Evolutionary conservation across 2,888 invertebrate genomes (phyloP), one percentile per base, ranked within the genome.

Genomic region (Charanyca ferruginea): DNA sequence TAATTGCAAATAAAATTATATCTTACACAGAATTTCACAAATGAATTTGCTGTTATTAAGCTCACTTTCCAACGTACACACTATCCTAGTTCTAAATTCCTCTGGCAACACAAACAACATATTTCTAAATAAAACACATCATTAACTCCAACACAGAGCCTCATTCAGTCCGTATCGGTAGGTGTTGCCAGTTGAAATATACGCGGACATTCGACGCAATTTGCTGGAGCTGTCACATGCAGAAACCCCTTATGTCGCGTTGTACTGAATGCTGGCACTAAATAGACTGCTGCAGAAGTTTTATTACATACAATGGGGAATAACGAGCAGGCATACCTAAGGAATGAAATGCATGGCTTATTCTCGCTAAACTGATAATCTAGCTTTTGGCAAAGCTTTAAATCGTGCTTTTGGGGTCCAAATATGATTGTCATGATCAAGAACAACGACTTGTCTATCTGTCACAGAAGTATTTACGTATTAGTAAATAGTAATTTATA

Each of bases 151-250:
- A 25, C 32, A 47, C 18, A 58, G 35, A 42, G 42, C 38, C 44
- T 66, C 42, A 52, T 68, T 68, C 60, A 38, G 47, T 25, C 53
- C n/a, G 35, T 59, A 78, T 74, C 55, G 52, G 77, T 66, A 44
- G 49, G 59, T 69, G 66, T 66, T 62, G 64, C 69, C 62, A 62
- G 57, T 41, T 69, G 60, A 73, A 77, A 70, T 79, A 70, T 67
- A 66, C 52, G 61, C 57, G 63, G 66, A 62, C 66, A 63, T 77
- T 78, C 58, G 47, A 69, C 55, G 68, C 70, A 79, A 85, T 82
- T 81, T 85, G 82, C 83, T 66, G 73, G 61, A 51, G 52, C 65
- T 81, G 80, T 83, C 82, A 81, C 74, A 75, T 73, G 72, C 84
- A 84, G 77, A 78, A 68, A 62, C 72, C 69, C 65, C 70, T 75